Evolutionary conservation across 2,888 invertebrate genomes (phyloP).

Genomic region (Melanargia galathea): DNA sequence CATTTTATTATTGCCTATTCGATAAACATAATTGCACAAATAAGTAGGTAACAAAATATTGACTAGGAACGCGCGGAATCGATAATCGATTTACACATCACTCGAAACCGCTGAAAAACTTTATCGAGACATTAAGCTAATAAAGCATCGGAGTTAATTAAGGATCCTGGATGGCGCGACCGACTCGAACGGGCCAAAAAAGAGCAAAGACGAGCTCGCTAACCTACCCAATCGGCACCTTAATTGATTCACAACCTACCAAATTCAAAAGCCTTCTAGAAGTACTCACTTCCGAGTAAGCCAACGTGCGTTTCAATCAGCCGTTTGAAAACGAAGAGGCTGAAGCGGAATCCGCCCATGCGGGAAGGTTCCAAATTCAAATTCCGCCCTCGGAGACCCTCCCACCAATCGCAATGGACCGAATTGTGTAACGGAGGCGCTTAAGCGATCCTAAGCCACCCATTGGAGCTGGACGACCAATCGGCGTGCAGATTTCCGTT

Average conservation of each 20-base stretch:
- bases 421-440: constrained; percentile 64
- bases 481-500: constrained; percentile 63
- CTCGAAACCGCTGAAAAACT: constrained; percentile 59
- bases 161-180: constrained; percentile 60
- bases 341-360: constrained; percentile 68
- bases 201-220: constrained; percentile 55
- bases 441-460: constrained; percentile 57
- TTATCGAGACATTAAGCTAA: constrained; percentile 75
- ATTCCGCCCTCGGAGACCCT: constrained; percentile 62
- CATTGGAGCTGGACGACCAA: constrained; percentile 59
- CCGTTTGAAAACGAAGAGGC: constrained; percentile 70
- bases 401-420: constrained; percentile 58
- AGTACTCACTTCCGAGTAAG: constrained; percentile 53
- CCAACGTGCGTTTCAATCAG: constrained; percentile 64
- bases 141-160: constrained; percentile 83
- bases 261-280: constrained; percentile 62
- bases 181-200: constrained; percentile 58
- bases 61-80: constrained; percentile 52
- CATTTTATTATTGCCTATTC: constrained; percentile 54
- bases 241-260: constrained; percentile 75
- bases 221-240: constrained; percentile 67
- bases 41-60: constrained; percentile 44
- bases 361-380: constrained; percentile 72
- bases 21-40: constrained; percentile 58
- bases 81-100: constrained; percentile 50